Evolutionary conservation across 2,797 vertebrate species (phyloP).

Genomic region (Acipenser transmontanus): DNA sequence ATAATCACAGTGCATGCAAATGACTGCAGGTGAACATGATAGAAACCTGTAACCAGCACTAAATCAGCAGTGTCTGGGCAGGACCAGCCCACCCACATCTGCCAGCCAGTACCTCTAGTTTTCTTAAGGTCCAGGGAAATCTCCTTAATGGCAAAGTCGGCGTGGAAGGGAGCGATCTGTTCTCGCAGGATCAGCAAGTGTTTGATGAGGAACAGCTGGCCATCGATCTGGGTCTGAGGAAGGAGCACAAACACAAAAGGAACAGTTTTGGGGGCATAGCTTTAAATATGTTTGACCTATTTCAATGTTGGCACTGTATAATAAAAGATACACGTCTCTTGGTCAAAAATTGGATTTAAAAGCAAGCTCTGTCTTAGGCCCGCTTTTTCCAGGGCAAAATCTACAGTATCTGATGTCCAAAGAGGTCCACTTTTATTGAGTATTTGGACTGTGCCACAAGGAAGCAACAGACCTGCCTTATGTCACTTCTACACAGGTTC

Average conservation of each 20-base stretch:
- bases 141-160: slow-evolving; percentile 99
- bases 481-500: no score
- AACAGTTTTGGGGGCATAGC: no score
- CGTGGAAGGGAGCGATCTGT: slow-evolving; percentile 98
- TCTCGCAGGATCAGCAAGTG: slow-evolving; percentile 97
- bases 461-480: no score
- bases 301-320: no score
- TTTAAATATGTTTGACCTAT: no score
- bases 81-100: slow-evolving; percentile 27
- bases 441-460: no score
- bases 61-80: slow-evolving; percentile 18
- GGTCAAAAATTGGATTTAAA: no score
- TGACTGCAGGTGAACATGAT: slow-evolving; percentile 70
- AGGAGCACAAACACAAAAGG: slow-evolving; percentile 28
- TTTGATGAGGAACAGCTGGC: slow-evolving; percentile 98
- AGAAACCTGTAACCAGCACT: slow-evolving; percentile 40
- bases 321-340: no score
- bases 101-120: slow-evolving; percentile 83
- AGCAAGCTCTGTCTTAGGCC: no score
- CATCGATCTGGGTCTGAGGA: slow-evolving; percentile 84
- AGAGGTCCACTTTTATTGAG: no score
- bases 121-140: slow-evolving; percentile 99
- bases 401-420: no score
- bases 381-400: no score
- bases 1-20: not conserved